These are phyloP conservation scores for Anoncus sp. DNA, from an alignment of 2,888 invertebrate species.

Conservation along the genomic window DNA sequence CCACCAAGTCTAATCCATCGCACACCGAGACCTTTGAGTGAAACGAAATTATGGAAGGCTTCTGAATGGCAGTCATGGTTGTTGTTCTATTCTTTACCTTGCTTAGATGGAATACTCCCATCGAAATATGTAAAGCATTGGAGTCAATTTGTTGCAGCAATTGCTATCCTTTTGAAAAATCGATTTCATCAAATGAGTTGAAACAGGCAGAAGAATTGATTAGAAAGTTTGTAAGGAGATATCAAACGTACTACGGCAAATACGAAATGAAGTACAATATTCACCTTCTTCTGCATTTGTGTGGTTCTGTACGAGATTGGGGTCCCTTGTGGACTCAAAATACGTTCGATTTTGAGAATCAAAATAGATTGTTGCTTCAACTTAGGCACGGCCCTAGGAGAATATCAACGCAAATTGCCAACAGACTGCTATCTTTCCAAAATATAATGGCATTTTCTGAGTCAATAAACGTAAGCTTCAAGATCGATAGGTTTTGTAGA, in stretches of 20 bases:
- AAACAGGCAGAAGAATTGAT: background rate
- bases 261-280: slow-evolving; percentile 51
- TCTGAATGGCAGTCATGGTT: slow-evolving; percentile 50
- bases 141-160: background rate
- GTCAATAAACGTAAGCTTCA: too few relatives aligned
- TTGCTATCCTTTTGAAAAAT: background rate
- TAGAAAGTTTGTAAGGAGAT: slow-evolving; percentile 3
- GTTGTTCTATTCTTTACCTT: slow-evolving; percentile 40
- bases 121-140: slow-evolving; percentile 26
- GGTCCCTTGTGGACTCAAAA: slow-evolving; percentile 47
- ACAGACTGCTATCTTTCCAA: background rate
- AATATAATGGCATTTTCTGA: too few relatives aligned
- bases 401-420: background rate
- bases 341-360: slow-evolving; percentile 54
- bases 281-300: slow-evolving; percentile 44
- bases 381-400: background rate
- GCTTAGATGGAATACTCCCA: slow-evolving; percentile 46
- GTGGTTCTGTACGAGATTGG: slow-evolving; percentile 39
- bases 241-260: slow-evolving; percentile 45
- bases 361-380: slow-evolving; percentile 13
- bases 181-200: background rate
- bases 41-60: slow-evolving; percentile 36
- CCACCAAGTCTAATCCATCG: slow-evolving; percentile 5
- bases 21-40: background rate
- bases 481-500: too few relatives aligned